Base-by-base conservation (phyloP, 2,113 vertebrate genomes). In the Globicephala melas region DNA sequence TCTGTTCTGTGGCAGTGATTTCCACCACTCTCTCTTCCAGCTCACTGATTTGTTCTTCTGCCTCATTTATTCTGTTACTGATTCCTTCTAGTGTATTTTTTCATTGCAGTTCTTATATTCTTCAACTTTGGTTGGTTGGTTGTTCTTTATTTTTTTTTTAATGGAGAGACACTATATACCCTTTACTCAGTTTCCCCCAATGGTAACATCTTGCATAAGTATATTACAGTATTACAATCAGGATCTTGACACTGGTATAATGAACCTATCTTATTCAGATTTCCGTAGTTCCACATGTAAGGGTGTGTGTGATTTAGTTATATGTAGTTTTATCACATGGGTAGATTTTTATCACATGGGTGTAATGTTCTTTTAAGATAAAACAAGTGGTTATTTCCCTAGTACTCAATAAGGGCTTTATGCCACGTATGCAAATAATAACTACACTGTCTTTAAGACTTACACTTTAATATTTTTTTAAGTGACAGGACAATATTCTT, bases 391-490 rank as follows among this genome's bases (percentile, higher is more conserved):
- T 60, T 90, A 88, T 70, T 67, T 94, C 4, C 74, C 67, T 3
- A 95, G 65, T n/a, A 89, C 20, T 33, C 31, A 80, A 20, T n/a
- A 94, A 84, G 1, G 58, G 44, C 58, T 94, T 96, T 90, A 91
- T 80, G 70, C 25, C 38, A 89, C 38, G 74, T 58, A 65, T 38
- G 4, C 25, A 95, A 80, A 81, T 89, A 89, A 88, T 60, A 84
- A 92, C 47, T 60, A 77, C 1, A 28, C 9, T 86, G 33, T 21
- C 80, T 84, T 96, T 92, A 80, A 92, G 28, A 74, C 10, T 68
- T 80, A 87, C 6, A 80, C 60, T 96, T 93, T 77, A 87, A 68
- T 73, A 41, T 83, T 97, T 96, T 96, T 87, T 77, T 58, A 80
- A 85, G 77, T 60, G 41, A 79, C 28, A 95, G 68, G 9, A 83